phyloP scores from a whole-genome alignment of 2,113 vertebrate species.

The Agapornis roseicollis region DNA sequence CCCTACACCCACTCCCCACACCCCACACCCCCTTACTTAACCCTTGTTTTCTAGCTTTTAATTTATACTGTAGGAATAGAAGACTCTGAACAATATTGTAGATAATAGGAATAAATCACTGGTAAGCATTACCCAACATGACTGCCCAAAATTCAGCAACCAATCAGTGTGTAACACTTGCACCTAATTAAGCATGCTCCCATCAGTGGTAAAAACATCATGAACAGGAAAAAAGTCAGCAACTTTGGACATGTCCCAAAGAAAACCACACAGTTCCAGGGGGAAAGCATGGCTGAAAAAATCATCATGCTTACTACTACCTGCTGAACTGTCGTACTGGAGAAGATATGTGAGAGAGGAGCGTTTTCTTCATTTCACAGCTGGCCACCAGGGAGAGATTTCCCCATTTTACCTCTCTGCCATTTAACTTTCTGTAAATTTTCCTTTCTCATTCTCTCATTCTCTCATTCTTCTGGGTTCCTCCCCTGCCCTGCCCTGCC shows the following conservation, averaged over 20 bases:
- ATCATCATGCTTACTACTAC: neutral
- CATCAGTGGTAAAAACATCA: neutral
- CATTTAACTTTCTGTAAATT: neutral
- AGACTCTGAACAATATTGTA: neutral
- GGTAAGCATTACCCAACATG: neutral
- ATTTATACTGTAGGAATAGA: neutral
- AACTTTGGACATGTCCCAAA: neutral
- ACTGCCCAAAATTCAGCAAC: neutral
- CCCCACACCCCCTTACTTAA: too few relatives aligned
- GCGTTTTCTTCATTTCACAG: neutral
- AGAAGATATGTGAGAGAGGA: neutral
- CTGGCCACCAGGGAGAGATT: neutral
- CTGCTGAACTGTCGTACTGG: neutral
- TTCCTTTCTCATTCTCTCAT: accelerated
- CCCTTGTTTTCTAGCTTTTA: neutral
- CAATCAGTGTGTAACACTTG: neutral
- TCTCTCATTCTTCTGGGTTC: neutral
- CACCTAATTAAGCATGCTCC: neutral
- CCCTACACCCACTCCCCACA: too few relatives aligned
- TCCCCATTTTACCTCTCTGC: neutral
- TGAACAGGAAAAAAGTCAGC: accelerated
- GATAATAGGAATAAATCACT: neutral
- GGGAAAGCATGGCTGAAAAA: neutral
- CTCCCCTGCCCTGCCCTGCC: accelerated
- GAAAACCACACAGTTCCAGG: neutral